These are phyloP conservation scores for Otolemur garnettii DNA, from an alignment of 2,113 vertebrate genomes.

Conservation along the genomic window DNA sequence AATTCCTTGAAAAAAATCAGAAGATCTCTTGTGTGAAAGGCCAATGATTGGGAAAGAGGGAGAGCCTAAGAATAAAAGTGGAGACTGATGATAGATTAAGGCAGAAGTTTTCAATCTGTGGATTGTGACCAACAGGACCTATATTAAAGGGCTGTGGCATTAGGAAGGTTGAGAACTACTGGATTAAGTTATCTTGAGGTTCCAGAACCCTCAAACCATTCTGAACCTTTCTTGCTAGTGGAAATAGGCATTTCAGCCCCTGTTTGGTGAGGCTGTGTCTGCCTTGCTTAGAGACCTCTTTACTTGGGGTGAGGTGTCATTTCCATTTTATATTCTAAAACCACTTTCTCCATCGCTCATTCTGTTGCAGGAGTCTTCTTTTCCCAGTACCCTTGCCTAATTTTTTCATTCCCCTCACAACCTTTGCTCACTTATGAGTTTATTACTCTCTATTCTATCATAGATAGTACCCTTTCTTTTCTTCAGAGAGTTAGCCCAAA, in stretches of 20 bases:
- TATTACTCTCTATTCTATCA: background rate
- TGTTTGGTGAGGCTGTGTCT: background rate
- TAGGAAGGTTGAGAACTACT: no score
- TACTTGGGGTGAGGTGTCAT: background rate
- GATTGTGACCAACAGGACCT: no score
- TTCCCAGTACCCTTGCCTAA: background rate
- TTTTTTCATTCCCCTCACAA: background rate
- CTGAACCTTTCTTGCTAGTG: background rate
- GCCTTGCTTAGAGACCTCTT: background rate
- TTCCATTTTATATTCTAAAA: background rate
- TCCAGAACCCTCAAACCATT: background rate
- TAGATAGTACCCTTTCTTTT: background rate
- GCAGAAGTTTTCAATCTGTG: no score
- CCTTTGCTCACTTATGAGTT: background rate
- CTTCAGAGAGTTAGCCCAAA: background rate
- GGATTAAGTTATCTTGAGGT: background rate
- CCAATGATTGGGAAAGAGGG: background rate
- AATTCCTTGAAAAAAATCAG: background rate
- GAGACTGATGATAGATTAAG: background rate
- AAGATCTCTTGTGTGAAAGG: conserved; percentile 9
- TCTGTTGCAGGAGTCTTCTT: background rate
- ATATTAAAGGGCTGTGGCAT: no score
- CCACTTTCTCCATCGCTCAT: background rate
- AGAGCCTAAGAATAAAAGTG: background rate
- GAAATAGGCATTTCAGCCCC: background rate